Conservation (phyloP, 2,113 vertebrate species). For the Etheostoma cragini region DNA sequence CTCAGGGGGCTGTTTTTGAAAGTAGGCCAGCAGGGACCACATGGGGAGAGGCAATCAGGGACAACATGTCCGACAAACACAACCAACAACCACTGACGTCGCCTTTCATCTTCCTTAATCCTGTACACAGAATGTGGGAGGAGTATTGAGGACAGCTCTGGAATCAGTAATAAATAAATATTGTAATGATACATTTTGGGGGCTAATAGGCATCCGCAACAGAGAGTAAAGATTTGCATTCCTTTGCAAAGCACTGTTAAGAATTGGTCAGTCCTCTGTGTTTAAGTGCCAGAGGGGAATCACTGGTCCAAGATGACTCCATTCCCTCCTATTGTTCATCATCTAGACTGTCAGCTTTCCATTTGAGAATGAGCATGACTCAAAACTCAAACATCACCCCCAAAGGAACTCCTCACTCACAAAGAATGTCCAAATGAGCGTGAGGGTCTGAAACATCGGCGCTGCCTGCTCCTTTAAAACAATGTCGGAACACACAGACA, state of each 20-base stretch:
- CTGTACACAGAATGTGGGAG: constrained; percentile 7
- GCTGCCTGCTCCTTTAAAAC: constrained; percentile 62
- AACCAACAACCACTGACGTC: constrained; percentile 50
- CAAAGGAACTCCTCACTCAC: constrained; percentile 73
- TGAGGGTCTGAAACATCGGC: constrained; percentile 61
- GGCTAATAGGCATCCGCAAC: constrained; percentile 15
- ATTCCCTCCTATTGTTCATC: constrained; percentile 66
- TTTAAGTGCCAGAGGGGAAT: constrained; percentile 40
- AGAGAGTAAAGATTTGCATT: constrained; percentile 53
- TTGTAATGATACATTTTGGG: constrained; percentile 16
- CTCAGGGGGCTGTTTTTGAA: constrained; percentile 64
- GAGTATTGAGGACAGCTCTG: constrained; percentile 13
- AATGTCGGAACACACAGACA: constrained; percentile 46
- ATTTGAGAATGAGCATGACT: constrained; percentile 66
- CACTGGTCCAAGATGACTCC: constrained; percentile 62
- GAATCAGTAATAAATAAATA: constrained; percentile 17
- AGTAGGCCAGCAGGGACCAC: constrained; percentile 68
- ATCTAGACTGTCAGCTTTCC: constrained; percentile 55
- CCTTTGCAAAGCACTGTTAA: constrained; percentile 51
- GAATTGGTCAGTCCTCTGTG: constrained; percentile 37
- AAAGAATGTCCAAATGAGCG: constrained; percentile 80
- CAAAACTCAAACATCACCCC: constrained; percentile 72
- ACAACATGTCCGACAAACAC: constrained; percentile 72
- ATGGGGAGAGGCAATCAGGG: constrained; percentile 70
- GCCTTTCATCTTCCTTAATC: constrained; percentile 57